These are phyloP conservation scores for Drosophila paulistorum DNA, from an alignment of 1,140 invertebrate genomes.

Conservation along the genomic window DNA sequence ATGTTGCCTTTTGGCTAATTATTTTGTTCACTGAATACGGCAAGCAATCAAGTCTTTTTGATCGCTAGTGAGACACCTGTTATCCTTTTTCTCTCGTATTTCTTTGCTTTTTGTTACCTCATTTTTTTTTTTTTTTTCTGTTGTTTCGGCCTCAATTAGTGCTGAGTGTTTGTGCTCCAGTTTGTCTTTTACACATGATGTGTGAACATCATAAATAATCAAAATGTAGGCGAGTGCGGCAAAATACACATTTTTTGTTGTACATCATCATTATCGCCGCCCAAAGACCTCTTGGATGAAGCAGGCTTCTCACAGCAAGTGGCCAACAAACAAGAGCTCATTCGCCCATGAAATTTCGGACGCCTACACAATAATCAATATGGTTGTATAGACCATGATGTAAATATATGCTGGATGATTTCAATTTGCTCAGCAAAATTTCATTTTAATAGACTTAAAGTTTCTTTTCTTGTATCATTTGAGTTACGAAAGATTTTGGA, in stretches of 20 bases:
- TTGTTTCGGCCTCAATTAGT: constrained; percentile 51
- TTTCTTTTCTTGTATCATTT: not conserved
- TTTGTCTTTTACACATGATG: constrained; percentile 19
- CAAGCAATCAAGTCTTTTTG: constrained; percentile 26
- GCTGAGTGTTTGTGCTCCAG: constrained; percentile 14
- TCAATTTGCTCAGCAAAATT: not conserved
- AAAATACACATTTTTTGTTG: constrained; percentile 4
- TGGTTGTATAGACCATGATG: not conserved
- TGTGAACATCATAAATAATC: constrained; percentile 50
- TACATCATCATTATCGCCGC: constrained; percentile 17
- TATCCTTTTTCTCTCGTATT: constrained; percentile 26
- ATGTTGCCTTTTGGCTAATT: constrained; percentile 57
- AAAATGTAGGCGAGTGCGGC: constrained; percentile 30
- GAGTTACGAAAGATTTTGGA: not conserved
- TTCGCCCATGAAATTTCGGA: constrained; percentile 39
- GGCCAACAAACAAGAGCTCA: constrained; percentile 12
- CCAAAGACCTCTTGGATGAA: not conserved
- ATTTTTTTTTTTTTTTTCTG: not conserved
- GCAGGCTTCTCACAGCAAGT: not conserved
- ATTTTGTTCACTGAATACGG: constrained; percentile 73
- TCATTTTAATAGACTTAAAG: not conserved
- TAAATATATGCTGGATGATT: not conserved
- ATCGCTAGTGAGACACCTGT: constrained; percentile 52
- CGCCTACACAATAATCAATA: constrained; percentile 36
- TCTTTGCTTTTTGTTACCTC: not conserved